A percentile compares a stretch with the other conserved stretches of the same genome.
These are phyloP conservation scores for Julus scanicus DNA, from an alignment of 2,888 invertebrate species.

Conservation along the genomic window DNA sequence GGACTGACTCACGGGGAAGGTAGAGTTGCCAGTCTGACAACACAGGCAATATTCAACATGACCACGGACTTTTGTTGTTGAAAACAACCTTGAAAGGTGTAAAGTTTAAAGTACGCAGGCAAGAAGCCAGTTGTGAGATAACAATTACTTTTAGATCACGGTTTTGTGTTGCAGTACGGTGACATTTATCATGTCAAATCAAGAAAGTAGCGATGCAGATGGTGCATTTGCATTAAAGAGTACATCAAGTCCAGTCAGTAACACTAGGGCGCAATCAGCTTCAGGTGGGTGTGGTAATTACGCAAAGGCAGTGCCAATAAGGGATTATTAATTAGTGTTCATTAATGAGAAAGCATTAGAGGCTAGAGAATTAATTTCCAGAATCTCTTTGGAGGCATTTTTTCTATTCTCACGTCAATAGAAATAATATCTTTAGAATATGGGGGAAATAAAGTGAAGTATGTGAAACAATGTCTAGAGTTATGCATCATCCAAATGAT, in stretches of 20 bases:
- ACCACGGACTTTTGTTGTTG: conserved; percentile 22
- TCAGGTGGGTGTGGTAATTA: conserved; percentile 39
- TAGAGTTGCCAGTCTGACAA: neutral
- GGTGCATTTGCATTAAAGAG: neutral
- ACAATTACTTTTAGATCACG: neutral
- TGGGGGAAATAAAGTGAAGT: neutral
- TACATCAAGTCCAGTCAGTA: neutral
- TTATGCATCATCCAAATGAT: neutral
- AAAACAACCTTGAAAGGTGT: conserved; percentile 20
- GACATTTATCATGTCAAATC: conserved; percentile 5
- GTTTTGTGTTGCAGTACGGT: neutral
- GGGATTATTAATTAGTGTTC: neutral
- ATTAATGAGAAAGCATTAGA: neutral
- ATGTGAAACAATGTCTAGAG: neutral
- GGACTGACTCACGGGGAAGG: neutral
- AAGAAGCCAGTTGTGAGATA: neutral
- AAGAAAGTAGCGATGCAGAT: neutral
- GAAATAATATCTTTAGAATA: neutral
- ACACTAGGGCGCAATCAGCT: neutral
- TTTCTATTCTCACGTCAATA: neutral
- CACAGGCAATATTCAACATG: neutral
- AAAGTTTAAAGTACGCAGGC: conserved; percentile 34
- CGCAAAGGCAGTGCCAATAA: neutral
- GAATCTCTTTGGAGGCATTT: neutral
- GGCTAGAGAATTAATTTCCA: neutral